Base-by-base conservation (phyloP, 2,113 vertebrate species). In the Podarcis raffonei region DNA sequence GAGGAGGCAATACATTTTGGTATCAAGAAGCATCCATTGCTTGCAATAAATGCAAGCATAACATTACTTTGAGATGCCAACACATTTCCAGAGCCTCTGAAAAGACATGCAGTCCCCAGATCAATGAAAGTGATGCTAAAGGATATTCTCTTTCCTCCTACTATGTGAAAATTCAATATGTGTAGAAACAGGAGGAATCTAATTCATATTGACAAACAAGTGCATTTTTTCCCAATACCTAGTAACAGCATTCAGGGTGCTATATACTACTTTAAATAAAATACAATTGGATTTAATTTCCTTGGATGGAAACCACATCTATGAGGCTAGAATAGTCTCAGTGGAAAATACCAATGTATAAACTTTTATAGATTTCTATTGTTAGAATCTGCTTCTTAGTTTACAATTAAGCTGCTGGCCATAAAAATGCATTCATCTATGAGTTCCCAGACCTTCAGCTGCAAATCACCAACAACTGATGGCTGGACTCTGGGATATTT, bases 31-130 rank as follows among this genome's bases (percentile, higher is more conserved):
- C 92, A 95, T 95, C 91, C 71, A 74, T 65, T 94, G 90, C 87
- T 90, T 95, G 91, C 90, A 94, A 92, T 93, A 96, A 94, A 94
- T 85, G 92, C 92, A 93, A 92, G 85, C 89, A 93, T 81, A 89
- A 90, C 93, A 82, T 57, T 83, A 81, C 85, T 95, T 93, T 83
- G 74, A 95, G 89, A 95, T 77, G 74, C 76, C 91, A n/a, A 93
- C 84, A 95, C 89, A 94, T 87, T 89, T 87, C 42, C 81, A 85
- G 92, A 92, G 88, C 77, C 30, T 27, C 83, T 94, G 90, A 92
- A 94, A 93, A 94, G 92, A 92, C 91, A 95, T 91, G 92, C 93
- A 92, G 89, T 90, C 78, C 87, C 93, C 92, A 94, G 82, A 93
- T 95, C 95, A 92, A 91, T 88, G 90, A 94, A 20, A 93, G 90